Percentiles rank a stretch among this genome's conserved stretches.
These are phyloP conservation scores for Colaptes auratus DNA, from an alignment of 2,113 vertebrate genomes.

Conservation along the genomic window DNA sequence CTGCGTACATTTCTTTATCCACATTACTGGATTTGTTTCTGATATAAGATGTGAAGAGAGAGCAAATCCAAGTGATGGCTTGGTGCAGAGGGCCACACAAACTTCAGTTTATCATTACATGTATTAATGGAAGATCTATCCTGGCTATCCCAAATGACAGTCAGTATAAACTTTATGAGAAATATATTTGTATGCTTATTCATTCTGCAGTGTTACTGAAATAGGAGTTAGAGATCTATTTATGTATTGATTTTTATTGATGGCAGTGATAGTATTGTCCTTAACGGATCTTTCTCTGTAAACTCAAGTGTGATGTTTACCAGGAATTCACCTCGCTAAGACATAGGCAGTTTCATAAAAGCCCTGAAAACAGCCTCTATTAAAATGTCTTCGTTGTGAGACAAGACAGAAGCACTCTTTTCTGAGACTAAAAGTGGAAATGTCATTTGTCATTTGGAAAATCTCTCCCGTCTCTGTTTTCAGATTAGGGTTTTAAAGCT, in stretches of 20 bases:
- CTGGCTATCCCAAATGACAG: background rate
- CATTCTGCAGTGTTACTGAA: background rate
- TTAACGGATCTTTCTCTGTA: background rate
- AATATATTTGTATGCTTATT: background rate
- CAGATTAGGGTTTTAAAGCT: constrained; percentile 33
- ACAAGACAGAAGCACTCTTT: background rate
- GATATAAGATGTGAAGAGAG: background rate
- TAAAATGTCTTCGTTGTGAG: background rate
- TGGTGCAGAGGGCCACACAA: background rate
- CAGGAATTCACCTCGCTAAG: background rate
- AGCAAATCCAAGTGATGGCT: background rate
- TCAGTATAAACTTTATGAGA: background rate
- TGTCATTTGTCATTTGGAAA: background rate
- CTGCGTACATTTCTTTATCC: background rate
- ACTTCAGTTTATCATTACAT: background rate
- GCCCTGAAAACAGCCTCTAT: background rate
- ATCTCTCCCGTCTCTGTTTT: background rate
- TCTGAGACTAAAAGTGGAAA: background rate
- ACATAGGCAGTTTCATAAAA: background rate
- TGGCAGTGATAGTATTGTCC: background rate
- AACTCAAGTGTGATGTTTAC: background rate
- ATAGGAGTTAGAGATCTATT: background rate
- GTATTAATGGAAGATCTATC: background rate
- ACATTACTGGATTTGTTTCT: background rate
- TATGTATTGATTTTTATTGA: background rate